Evolutionary conservation across 2,113 vertebrate genomes (phyloP).

Genomic region (Perca flavescens): DNA sequence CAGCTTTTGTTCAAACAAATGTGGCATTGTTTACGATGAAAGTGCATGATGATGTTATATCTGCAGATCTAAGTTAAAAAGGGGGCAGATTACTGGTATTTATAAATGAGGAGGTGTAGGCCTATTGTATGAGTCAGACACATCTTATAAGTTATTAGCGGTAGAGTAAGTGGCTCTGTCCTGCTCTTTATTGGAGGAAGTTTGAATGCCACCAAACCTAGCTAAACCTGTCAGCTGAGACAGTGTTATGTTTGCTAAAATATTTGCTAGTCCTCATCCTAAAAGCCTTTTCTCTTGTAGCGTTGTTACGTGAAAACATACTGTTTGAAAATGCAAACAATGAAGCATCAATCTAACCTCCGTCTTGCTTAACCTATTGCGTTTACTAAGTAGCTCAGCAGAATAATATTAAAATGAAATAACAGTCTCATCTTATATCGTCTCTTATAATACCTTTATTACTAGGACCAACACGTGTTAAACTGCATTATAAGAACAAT

Average conservation of each 20-base stretch:
- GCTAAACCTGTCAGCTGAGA: neutral
- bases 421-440: no score
- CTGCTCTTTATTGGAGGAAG: neutral
- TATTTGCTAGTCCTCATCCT: no score
- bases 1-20: constrained; percentile 32
- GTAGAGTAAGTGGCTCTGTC: neutral
- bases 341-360: neutral
- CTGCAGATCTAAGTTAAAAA: constrained; percentile 1
- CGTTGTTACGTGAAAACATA: no score
- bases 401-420: no score
- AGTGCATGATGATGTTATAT: neutral
- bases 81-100: neutral
- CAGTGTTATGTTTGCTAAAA: neutral
- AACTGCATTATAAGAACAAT: neutral
- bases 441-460: no score
- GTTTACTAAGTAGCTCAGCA: neutral
- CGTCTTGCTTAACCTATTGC: neutral
- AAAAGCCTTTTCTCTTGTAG: no score
- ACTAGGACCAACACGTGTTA: no score
- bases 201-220: neutral
- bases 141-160: neutral
- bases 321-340: neutral
- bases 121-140: neutral
- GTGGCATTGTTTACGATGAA: constrained; percentile 10
- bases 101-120: neutral